Evolutionary conservation across 2,888 invertebrate genomes (phyloP).

Genomic region (Boloria euphrosyne): DNA sequence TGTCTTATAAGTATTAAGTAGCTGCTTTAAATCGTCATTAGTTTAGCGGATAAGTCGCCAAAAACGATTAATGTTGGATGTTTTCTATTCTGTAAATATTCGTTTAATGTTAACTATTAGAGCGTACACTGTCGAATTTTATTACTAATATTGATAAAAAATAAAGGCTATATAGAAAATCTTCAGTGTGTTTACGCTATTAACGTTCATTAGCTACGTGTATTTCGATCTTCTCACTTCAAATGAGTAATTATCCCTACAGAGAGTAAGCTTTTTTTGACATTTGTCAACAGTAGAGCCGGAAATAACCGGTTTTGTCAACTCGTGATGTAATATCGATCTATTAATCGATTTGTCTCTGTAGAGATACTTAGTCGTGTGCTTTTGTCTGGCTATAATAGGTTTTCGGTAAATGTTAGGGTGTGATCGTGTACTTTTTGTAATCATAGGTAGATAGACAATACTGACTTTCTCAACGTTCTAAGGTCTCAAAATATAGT

Average conservation of each 20-base stretch:
- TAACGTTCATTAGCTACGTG: conserved; percentile 10
- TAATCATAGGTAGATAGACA: conserved; percentile 50
- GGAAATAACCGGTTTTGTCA: not conserved
- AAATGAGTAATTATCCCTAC: too few relatives aligned
- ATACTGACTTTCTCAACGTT: conserved; percentile 34
- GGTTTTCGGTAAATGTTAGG: conserved; percentile 52
- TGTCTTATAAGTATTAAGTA: not conserved
- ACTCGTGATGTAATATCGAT: not conserved
- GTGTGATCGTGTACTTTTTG: conserved; percentile 68
- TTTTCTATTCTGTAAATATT: conserved; percentile 9
- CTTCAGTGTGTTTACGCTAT: not conserved
- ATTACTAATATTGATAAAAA: conserved; percentile 2
- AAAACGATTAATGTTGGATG: conserved; percentile 4
- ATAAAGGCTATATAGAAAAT: not conserved
- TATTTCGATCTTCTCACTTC: conserved; percentile 3
- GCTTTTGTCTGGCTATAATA: conserved; percentile 27
- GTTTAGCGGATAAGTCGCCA: conserved; percentile 14
- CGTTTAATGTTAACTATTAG: not conserved
- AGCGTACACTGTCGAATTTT: conserved; percentile 7
- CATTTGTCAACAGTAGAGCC: too few relatives aligned
- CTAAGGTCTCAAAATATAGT: conserved; percentile 34
- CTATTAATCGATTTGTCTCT: not conserved
- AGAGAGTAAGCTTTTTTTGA: too few relatives aligned
- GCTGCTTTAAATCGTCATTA: conserved; percentile 8
- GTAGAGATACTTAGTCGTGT: conserved; percentile 1